These are phyloP conservation scores for Lasioglossum lativentre DNA, from an alignment of 2,888 invertebrate genomes.

Conservation along the genomic window DNA sequence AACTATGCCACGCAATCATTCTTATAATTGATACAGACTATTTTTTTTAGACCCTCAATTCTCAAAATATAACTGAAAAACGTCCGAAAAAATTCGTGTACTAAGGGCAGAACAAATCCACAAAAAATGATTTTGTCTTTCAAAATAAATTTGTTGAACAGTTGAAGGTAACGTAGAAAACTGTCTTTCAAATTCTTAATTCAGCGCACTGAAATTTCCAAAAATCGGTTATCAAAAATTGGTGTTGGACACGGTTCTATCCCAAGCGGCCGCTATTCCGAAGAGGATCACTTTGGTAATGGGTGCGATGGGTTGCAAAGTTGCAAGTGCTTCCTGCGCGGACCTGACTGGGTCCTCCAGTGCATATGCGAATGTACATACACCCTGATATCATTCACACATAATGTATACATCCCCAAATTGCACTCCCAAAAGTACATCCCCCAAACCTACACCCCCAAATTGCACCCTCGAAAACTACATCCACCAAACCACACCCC, in stretches of 20 bases:
- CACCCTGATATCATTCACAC: neutral
- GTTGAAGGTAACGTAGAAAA: too few relatives aligned
- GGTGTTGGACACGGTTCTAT: neutral
- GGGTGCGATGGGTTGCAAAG: constrained; percentile 39
- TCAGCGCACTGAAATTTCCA: too few relatives aligned
- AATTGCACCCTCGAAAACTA: neutral
- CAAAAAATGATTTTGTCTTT: too few relatives aligned
- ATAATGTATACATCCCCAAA: neutral
- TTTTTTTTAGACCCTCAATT: too few relatives aligned
- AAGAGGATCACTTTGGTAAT: constrained; percentile 58
- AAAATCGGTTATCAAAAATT: neutral
- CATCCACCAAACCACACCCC: neutral
- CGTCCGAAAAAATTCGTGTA: too few relatives aligned
- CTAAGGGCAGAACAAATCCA: too few relatives aligned
- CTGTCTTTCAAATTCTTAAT: too few relatives aligned
- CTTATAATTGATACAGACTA: too few relatives aligned
- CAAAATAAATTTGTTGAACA: too few relatives aligned
- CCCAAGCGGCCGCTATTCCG: neutral
- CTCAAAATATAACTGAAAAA: too few relatives aligned
- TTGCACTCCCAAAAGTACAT: neutral
- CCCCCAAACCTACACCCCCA: neutral
- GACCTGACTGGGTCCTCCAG: constrained; percentile 76
- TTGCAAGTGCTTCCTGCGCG: constrained; percentile 68
- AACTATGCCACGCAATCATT: too few relatives aligned
- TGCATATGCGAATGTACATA: constrained; percentile 44